Evolutionary conservation across 2,797 vertebrate genomes (phyloP).

Genomic region (Coracias cyanogaster): DNA sequence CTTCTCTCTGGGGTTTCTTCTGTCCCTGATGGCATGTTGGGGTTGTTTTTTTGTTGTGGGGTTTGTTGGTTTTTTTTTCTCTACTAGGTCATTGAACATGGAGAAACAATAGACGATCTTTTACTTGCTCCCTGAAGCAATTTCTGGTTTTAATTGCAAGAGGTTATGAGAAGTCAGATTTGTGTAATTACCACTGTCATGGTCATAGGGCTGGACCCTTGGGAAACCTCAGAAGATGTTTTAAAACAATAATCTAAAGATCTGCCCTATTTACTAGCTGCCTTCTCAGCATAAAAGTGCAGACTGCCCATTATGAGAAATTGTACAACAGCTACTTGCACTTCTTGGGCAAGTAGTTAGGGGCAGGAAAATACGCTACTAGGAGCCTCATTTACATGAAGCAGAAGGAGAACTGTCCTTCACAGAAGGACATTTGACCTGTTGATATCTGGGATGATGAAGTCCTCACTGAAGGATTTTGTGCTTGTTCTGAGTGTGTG

Average conservation of each 20-base stretch:
- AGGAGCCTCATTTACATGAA: not conserved
- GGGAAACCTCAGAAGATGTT: not conserved
- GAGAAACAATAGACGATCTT: not conserved
- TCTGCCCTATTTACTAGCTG: not conserved
- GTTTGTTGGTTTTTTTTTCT: not conserved
- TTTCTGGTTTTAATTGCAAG: not conserved
- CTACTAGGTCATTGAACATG: not conserved
- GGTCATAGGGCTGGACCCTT: not conserved
- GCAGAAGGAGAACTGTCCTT: not conserved
- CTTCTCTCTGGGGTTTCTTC: not conserved
- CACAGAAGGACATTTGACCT: not conserved
- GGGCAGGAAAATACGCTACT: not conserved
- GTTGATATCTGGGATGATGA: not conserved
- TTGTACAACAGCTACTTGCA: fast-evolving
- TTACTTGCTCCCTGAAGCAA: not conserved
- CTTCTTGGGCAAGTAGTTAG: not conserved
- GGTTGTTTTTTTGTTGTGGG: not conserved
- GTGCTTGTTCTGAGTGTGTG: not conserved
- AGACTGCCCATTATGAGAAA: not conserved
- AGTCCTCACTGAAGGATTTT: not conserved
- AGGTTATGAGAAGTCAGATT: not conserved
- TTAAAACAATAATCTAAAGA: not conserved
- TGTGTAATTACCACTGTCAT: not conserved
- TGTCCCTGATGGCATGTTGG: not conserved
- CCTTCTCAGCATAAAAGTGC: not conserved